Evolutionary conservation across 2,113 vertebrate genomes (phyloP).

Genomic region (Ciconia stormi): DNA sequence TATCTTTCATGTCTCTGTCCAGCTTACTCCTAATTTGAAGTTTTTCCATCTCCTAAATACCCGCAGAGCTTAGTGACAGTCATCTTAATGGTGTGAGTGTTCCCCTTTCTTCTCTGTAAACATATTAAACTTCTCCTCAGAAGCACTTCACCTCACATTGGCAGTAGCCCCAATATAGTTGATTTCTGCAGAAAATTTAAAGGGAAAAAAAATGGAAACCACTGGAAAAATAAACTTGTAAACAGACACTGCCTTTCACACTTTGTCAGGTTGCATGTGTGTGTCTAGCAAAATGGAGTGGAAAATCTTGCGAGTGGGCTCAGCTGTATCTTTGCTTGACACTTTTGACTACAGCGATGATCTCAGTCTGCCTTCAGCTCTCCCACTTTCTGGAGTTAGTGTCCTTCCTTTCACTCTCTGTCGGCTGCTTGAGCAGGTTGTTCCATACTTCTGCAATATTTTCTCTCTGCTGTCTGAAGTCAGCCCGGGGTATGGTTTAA

Average conservation of each 20-base stretch:
- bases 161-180: background rate
- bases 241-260: constrained; percentile 46
- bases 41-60: constrained; percentile 9
- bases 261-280: constrained; percentile 14
- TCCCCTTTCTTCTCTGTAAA: constrained; percentile 4
- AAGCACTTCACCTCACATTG: background rate
- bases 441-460: background rate
- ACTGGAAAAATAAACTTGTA: constrained; percentile 21
- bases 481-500: background rate
- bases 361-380: constrained; percentile 41
- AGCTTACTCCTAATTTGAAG: constrained; percentile 41
- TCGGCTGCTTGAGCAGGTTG: background rate
- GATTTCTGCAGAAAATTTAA: background rate
- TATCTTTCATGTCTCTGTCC: constrained; percentile 35
- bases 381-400: background rate
- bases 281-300: constrained; percentile 8
- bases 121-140: background rate
- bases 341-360: background rate
- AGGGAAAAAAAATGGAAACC: background rate
- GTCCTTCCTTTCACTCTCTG: constrained; percentile 7
- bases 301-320: constrained; percentile 28
- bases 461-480: background rate
- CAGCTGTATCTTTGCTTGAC: constrained; percentile 17
- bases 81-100: background rate
- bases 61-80: background rate